Evolutionary conservation across 1,140 invertebrate genomes (phyloP).

Genomic region (Acromyrmex echinatior): DNA sequence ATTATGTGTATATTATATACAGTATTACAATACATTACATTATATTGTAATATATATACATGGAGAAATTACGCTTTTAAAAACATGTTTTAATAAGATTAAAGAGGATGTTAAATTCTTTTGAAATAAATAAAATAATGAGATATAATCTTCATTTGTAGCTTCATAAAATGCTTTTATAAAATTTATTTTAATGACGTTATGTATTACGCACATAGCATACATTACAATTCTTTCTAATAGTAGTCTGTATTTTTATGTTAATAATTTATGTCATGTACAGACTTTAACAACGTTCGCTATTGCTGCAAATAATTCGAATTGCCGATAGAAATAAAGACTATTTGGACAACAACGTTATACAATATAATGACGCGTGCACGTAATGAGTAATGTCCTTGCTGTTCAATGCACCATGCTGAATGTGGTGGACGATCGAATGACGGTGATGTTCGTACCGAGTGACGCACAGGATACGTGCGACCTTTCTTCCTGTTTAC

Average conservation of each 20-base stretch:
- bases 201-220: not conserved
- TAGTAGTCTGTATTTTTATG: slow-evolving; percentile 7
- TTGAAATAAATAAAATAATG: slow-evolving; percentile 11
- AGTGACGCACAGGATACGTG: slow-evolving; percentile 18
- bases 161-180: not conserved
- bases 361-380: slow-evolving; percentile 44
- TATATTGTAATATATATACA: too few species aligned
- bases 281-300: not conserved
- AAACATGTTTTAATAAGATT: not conserved
- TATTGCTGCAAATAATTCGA: slow-evolving; percentile 20
- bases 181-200: not conserved
- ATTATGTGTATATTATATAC: not conserved
- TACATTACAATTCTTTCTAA: not conserved
- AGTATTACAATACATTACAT: not conserved
- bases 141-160: not conserved
- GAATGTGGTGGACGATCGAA: slow-evolving; percentile 13
- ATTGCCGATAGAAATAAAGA: not conserved
- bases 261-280: not conserved
- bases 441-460: not conserved
- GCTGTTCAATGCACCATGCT: slow-evolving; percentile 32
- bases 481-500: slow-evolving; percentile 10
- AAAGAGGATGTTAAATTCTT: not conserved
- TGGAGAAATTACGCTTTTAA: too few species aligned
- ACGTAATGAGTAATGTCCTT: slow-evolving; percentile 38
- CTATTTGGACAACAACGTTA: not conserved